Conservation (phyloP, 35 echinoderm and acorn worm species). For the Ophioderma brevispina region DNA sequence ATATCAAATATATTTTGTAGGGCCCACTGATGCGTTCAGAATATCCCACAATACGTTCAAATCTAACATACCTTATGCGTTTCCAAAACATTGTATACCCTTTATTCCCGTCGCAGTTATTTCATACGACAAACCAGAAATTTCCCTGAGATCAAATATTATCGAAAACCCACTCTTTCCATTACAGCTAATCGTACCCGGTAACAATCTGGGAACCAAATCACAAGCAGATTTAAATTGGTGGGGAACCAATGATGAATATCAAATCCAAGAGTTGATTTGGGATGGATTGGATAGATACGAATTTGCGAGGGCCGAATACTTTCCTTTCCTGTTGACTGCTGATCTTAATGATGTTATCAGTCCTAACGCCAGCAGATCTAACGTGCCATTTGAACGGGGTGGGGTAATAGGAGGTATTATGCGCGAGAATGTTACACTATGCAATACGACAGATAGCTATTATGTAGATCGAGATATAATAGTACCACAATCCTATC, state of each 20-base stretch:
- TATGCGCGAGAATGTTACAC: too few species aligned
- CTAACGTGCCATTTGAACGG: neutral
- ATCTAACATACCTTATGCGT: neutral
- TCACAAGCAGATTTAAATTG: neutral
- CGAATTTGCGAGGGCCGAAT: neutral
- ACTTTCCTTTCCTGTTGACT: neutral
- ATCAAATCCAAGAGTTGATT: neutral
- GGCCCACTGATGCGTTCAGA: neutral
- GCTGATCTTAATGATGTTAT: neutral
- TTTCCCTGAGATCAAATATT: neutral
- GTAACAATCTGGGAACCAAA: neutral
- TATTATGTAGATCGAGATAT: neutral
- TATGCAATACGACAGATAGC: too few species aligned
- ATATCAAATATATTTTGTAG: neutral
- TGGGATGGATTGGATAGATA: neutral
- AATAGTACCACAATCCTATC: neutral
- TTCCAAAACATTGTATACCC: neutral
- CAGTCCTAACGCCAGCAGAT: neutral
- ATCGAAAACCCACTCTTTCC: neutral
- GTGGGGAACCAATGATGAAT: neutral
- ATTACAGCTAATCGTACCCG: neutral
- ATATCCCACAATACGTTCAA: neutral
- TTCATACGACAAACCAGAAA: neutral
- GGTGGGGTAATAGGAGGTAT: neutral
- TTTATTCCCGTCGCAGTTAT: neutral